These are phyloP conservation scores for Leptinotarsa lineolata DNA, from an alignment of 1,140 invertebrate species.

Conservation along the genomic window DNA sequence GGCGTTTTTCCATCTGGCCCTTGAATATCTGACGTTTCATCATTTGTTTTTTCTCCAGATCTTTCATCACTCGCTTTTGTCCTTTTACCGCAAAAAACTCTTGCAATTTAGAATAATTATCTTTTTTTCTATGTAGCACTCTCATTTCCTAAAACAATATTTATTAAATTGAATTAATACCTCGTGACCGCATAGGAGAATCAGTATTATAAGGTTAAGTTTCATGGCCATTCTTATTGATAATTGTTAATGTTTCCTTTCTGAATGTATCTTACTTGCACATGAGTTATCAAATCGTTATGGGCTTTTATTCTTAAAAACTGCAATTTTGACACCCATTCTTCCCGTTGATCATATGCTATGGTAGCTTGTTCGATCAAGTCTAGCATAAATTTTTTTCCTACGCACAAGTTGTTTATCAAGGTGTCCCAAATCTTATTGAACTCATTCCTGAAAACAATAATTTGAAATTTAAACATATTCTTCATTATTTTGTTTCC, in stretches of 20 bases:
- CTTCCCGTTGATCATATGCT: slow-evolving; percentile 85
- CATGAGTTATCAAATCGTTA: slow-evolving; percentile 53
- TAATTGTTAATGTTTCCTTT: too few species aligned
- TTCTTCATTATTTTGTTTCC: too few species aligned
- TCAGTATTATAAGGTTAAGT: background rate
- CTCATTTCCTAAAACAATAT: slow-evolving; percentile 70
- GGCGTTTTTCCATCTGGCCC: slow-evolving; percentile 70
- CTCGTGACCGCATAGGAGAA: too few species aligned
- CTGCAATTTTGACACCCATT: slow-evolving; percentile 80
- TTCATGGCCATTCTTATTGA: too few species aligned
- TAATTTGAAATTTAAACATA: too few species aligned
- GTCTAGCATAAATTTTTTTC: slow-evolving; percentile 78
- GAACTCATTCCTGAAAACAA: slow-evolving; percentile 54
- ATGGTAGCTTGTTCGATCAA: slow-evolving; percentile 85
- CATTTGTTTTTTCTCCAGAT: slow-evolving; percentile 72
- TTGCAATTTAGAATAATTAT: slow-evolving; percentile 82
- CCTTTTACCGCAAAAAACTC: slow-evolving; percentile 84
- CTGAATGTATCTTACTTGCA: slow-evolving; percentile 17
- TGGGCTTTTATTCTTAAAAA: slow-evolving; percentile 71
- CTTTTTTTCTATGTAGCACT: slow-evolving; percentile 79
- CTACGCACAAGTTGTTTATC: slow-evolving; percentile 72
- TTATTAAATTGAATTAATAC: background rate
- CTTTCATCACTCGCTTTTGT: slow-evolving; percentile 76
- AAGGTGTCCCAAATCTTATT: slow-evolving; percentile 65
- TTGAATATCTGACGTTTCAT: slow-evolving; percentile 65